Conservation (phyloP, 1,140 invertebrate genomes). For the Macrosteles quadrilineatus region DNA sequence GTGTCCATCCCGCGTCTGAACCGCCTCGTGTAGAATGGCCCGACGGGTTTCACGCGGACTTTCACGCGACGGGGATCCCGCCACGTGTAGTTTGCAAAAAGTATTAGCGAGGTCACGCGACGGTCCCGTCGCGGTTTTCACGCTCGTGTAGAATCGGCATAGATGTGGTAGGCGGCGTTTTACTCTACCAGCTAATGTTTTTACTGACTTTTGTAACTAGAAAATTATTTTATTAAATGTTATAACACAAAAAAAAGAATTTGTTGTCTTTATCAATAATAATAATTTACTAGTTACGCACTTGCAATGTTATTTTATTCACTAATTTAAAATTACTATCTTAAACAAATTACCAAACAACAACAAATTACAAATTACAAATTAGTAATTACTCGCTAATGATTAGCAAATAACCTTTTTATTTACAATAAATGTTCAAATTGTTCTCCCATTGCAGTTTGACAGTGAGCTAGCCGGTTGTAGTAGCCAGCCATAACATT, state of each 20-base stretch:
- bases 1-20: too few relatives aligned
- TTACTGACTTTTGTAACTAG: neutral
- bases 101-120: too few relatives aligned
- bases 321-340: neutral
- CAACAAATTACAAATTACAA: too few relatives aligned
- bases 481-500: neutral
- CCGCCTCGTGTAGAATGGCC: too few relatives aligned
- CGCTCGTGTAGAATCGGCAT: too few relatives aligned
- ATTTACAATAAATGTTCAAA: neutral
- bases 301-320: neutral
- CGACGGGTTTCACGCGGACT: too few relatives aligned
- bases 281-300: neutral
- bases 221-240: slow-evolving; percentile 1
- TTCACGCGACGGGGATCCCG: too few relatives aligned
- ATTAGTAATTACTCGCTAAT: neutral
- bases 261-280: slow-evolving; percentile 11
- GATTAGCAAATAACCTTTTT: neutral
- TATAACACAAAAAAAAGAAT: neutral
- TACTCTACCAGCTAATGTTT: neutral
- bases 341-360: too few relatives aligned
- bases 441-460: slow-evolving; percentile 11
- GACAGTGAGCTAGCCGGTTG: slow-evolving; percentile 10
- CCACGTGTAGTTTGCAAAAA: too few relatives aligned
- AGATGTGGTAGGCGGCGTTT: neutral
- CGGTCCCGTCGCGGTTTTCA: too few relatives aligned